Evolutionary conservation across 2,797 vertebrate species (phyloP).

Genomic region (Poeciliopsis presidionis): DNA sequence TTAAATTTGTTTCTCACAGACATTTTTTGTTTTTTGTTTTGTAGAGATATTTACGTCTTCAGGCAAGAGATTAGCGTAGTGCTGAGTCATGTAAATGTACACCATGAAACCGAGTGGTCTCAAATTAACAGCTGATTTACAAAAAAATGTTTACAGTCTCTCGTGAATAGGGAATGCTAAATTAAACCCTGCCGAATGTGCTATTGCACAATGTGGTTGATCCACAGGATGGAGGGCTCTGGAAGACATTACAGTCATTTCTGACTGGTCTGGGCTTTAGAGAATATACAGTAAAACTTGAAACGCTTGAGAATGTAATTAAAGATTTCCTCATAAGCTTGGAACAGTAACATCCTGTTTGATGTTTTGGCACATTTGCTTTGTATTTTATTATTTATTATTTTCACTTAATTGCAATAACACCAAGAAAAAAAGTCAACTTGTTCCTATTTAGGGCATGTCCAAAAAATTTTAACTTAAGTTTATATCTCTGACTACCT

Average conservation of each 20-base stretch:
- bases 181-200: constrained; percentile 37
- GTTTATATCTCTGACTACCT: constrained; percentile 24
- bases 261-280: constrained; percentile 28
- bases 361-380: constrained; percentile 11
- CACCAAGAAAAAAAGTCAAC: not conserved
- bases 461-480: constrained; percentile 21
- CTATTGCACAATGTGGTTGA: constrained; percentile 39
- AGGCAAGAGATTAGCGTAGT: constrained; percentile 34
- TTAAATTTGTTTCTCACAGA: constrained; percentile 17
- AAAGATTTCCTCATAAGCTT: constrained; percentile 15
- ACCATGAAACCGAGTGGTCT: constrained; percentile 36
- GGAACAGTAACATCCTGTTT: constrained; percentile 13
- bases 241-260: constrained; percentile 49
- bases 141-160: constrained; percentile 35
- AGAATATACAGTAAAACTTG: constrained; percentile 32
- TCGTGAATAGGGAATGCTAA: constrained; percentile 41
- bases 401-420: not conserved
- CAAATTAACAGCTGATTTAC: constrained; percentile 36
- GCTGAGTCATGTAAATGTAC: constrained; percentile 34
- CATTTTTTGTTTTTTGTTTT: constrained; percentile 13
- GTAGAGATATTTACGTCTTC: constrained; percentile 51
- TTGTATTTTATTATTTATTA: not conserved
- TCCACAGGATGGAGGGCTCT: constrained; percentile 28
- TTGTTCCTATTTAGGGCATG: not conserved
- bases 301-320: constrained; percentile 32